Conservation (phyloP, 2,888 invertebrate genomes). For the Tenthredo notha region DNA sequence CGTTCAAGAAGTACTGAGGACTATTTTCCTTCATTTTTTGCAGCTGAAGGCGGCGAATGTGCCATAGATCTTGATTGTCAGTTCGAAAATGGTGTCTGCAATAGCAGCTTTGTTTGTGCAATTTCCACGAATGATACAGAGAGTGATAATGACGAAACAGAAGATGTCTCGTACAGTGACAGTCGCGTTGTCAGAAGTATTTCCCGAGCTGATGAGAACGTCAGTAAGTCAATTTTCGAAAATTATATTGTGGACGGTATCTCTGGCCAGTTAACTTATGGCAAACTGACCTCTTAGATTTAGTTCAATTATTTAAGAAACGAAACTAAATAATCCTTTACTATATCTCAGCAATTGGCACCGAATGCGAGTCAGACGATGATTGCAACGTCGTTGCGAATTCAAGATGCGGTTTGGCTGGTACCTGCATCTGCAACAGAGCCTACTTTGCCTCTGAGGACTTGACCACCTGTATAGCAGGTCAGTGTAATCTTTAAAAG, state of each 20-base stretch:
- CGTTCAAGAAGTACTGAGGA: neutral
- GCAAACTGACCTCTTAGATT: neutral
- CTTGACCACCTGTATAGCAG: slow-evolving; percentile 65
- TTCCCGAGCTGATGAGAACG: slow-evolving; percentile 4
- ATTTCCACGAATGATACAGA: neutral
- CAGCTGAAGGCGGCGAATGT: slow-evolving; percentile 63
- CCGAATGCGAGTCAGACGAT: slow-evolving; percentile 58
- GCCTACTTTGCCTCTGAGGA: slow-evolving; percentile 59
- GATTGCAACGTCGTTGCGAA: slow-evolving; percentile 64
- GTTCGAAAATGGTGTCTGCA: slow-evolving; percentile 62
- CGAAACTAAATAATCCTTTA: neutral
- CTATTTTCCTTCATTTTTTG: neutral
- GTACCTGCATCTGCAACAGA: slow-evolving; percentile 65
- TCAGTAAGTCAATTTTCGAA: slow-evolving; percentile 25
- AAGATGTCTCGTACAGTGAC: neutral
- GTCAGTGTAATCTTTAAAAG: slow-evolving; percentile 58
- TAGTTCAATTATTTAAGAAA: neutral
- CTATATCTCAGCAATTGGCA: slow-evolving; percentile 46
- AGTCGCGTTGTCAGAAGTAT: slow-evolving; percentile 5
- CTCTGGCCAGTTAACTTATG: neutral
- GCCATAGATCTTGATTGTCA: slow-evolving; percentile 65
- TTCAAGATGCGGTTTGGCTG: slow-evolving; percentile 62
- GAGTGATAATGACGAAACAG: neutral
- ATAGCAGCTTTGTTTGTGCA: slow-evolving; percentile 32
- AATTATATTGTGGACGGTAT: neutral